These are phyloP conservation scores for Sceloporus undulatus DNA, from an alignment of 2,113 vertebrate species.

Conservation along the genomic window DNA sequence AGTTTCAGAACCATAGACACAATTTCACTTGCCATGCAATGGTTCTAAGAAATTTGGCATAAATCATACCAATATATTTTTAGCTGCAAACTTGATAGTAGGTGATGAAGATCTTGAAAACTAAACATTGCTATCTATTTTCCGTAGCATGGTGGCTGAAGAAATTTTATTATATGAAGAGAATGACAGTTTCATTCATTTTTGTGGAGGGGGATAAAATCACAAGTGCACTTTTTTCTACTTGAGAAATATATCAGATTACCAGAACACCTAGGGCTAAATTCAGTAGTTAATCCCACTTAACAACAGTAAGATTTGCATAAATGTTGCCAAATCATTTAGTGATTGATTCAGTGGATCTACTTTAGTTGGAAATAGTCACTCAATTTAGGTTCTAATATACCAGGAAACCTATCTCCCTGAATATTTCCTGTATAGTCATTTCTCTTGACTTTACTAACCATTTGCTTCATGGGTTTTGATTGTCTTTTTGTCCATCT, in stretches of 20 bases:
- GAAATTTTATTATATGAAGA: background rate
- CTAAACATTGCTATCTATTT: background rate
- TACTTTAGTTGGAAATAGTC: too few species aligned
- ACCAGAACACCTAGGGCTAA: background rate
- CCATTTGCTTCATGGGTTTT: background rate
- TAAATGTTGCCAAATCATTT: too few species aligned
- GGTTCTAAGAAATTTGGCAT: background rate
- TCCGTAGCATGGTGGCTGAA: background rate
- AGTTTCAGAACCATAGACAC: background rate
- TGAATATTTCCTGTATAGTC: background rate
- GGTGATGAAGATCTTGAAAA: background rate
- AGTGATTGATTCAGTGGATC: too few species aligned
- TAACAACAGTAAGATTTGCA: too few species aligned
- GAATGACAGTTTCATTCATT: background rate
- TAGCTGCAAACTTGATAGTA: background rate
- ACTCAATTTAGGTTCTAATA: background rate
- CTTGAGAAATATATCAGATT: background rate
- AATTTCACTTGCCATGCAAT: background rate
- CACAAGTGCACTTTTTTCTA: background rate
- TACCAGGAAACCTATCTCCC: background rate
- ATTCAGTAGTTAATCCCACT: too few species aligned
- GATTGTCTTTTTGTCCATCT: conserved; percentile 9
- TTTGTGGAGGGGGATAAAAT: background rate
- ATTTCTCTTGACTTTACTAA: background rate
- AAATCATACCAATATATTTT: background rate